A percentile compares a stretch with the other conserved stretches of the same genome.
These are phyloP conservation scores for Caenorhabditis japonica DNA, from an alignment of 2,888 invertebrate genomes.

Conservation along the genomic window DNA sequence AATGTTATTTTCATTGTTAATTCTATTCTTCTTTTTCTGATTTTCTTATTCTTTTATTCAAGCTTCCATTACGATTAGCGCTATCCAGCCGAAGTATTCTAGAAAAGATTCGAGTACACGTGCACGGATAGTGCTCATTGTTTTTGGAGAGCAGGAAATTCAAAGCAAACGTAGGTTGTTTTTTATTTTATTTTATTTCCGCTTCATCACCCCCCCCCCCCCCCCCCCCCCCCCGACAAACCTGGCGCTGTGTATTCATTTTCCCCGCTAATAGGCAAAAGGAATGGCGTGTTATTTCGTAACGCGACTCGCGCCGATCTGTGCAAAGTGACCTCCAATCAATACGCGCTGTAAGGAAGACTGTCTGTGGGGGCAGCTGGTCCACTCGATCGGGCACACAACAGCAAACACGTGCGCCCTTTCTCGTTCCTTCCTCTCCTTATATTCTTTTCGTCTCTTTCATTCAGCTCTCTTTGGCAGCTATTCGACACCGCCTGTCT, in stretches of 20 bases:
- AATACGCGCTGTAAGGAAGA: no score
- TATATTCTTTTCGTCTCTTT: neutral
- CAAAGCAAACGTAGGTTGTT: neutral
- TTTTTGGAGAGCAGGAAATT: neutral
- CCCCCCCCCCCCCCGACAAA: no score
- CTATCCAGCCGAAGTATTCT: conserved; percentile 30
- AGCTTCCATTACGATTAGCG: conserved; percentile 16
- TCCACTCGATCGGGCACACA: neutral
- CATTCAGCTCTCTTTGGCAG: neutral
- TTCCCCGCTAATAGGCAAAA: no score
- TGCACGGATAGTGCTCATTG: conserved; percentile 37
- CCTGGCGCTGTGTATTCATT: no score
- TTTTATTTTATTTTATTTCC: no score
- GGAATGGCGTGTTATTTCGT: no score
- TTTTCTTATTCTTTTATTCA: no score
- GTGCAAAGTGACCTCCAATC: no score
- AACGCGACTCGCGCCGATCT: no score
- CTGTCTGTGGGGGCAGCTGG: conserved; percentile 10
- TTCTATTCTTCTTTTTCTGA: neutral
- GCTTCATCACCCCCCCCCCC: no score
- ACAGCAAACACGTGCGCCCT: neutral
- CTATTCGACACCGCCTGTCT: neutral
- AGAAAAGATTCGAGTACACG: conserved; percentile 28
- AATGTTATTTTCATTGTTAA: neutral
- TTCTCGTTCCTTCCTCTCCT: neutral